phyloP scores from a whole-genome alignment of 2,888 invertebrate species.

The Stegana nigrithorax region DNA sequence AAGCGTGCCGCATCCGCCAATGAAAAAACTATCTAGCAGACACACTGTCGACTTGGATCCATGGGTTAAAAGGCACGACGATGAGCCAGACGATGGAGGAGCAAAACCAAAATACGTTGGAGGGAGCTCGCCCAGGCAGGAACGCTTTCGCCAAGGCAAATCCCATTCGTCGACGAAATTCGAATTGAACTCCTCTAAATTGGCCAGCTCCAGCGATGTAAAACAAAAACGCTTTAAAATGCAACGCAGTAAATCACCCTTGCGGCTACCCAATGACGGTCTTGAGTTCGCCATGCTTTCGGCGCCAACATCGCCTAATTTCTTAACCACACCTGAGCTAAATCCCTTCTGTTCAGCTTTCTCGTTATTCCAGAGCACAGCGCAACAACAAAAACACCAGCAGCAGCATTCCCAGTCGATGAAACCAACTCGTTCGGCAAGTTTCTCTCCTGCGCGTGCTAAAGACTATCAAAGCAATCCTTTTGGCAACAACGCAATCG shows the following conservation, averaged over 20 bases:
- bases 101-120: too few relatives aligned
- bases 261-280: slow-evolving; percentile 44
- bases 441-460: slow-evolving; percentile 51
- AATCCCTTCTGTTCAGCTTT: slow-evolving; percentile 41
- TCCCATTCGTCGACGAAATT: slow-evolving; percentile 52
- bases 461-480: slow-evolving; percentile 40
- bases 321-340: slow-evolving; percentile 44
- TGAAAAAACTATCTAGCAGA: slow-evolving; percentile 19
- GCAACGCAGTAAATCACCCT: slow-evolving; percentile 49
- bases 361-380: slow-evolving; percentile 33
- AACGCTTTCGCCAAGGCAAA: slow-evolving; percentile 49
- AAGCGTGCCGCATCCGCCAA: slow-evolving; percentile 14
- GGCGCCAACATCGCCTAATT: slow-evolving; percentile 59
- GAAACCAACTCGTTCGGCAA: slow-evolving; percentile 44
- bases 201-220: too few relatives aligned
- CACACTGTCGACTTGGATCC: too few relatives aligned
- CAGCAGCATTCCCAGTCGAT: slow-evolving; percentile 28
- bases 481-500: slow-evolving; percentile 31
- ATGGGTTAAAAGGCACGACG: slow-evolving; percentile 21
- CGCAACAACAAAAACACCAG: too few relatives aligned
- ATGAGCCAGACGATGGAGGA: too few relatives aligned
- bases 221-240: slow-evolving; percentile 45
- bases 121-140: slow-evolving; percentile 39
- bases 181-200: too few relatives aligned
- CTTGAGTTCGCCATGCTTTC: slow-evolving; percentile 44